phyloP scores from a whole-genome alignment of 53 echinoderm and acorn worm species.

The Astropecten irregularis region DNA sequence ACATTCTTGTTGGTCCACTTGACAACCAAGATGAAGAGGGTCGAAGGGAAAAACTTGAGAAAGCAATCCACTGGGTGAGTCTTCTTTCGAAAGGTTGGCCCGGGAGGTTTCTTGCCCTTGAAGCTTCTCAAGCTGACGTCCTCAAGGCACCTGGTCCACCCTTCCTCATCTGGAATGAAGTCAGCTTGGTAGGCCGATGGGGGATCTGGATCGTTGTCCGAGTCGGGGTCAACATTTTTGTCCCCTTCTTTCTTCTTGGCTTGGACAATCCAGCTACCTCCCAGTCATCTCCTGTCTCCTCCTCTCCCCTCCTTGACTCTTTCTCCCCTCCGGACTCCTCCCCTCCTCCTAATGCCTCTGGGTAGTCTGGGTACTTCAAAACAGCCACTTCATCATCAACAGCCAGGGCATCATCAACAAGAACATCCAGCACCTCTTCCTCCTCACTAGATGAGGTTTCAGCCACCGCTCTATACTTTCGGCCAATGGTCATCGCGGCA shows the following conservation, averaged over 20 bases:
- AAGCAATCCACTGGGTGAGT: neutral
- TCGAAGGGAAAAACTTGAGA: neutral
- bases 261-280: neutral
- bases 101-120: neutral
- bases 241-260: neutral
- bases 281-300: neutral
- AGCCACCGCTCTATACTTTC: neutral
- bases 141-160: neutral
- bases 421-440: neutral
- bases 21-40: neutral
- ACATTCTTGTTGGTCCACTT: slow-evolving; percentile 25
- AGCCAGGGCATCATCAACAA: neutral
- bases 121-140: neutral
- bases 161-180: neutral
- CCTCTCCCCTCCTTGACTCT: too few relatives aligned
- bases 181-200: too few relatives aligned
- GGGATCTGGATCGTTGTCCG: slow-evolving; percentile 21
- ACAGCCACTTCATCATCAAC: neutral
- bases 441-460: slow-evolving; percentile 9
- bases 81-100: neutral
- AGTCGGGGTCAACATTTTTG: neutral
- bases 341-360: neutral
- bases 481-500: neutral
- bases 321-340: neutral
- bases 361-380: neutral